phyloP scores from a whole-genome alignment of 2,113 vertebrate genomes.

The Ophthalmolycus amberensis region DNA sequence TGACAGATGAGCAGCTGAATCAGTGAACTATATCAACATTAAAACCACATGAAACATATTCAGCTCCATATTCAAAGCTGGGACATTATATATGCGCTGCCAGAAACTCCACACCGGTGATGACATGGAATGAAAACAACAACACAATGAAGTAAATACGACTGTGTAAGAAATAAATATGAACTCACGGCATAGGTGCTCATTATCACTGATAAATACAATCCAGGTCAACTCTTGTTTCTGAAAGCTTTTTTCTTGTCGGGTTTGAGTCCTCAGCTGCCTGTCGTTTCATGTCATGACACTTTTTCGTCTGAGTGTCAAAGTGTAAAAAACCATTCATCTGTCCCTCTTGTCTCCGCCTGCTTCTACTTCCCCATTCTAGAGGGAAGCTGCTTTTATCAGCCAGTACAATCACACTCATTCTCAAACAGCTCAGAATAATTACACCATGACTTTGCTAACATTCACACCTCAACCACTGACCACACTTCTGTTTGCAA shows the following conservation, averaged over 20 bases:
- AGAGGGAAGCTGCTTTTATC: conserved; percentile 78
- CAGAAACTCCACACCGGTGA: background rate
- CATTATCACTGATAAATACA: conserved; percentile 43
- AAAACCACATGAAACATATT: background rate
- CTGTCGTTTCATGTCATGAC: conserved; percentile 31
- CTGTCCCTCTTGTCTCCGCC: conserved; percentile 36
- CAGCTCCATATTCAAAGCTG: background rate
- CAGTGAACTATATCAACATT: background rate
- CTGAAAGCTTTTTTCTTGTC: background rate
- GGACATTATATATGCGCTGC: background rate
- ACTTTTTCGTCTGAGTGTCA: conserved; percentile 20
- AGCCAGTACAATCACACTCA: conserved; percentile 14
- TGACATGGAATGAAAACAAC: background rate
- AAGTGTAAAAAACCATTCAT: conserved; percentile 36
- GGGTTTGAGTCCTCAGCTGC: conserved; percentile 4
- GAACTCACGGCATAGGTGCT: conserved; percentile 72
- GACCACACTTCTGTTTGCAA: background rate
- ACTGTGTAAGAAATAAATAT: background rate
- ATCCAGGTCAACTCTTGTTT: background rate
- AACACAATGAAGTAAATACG: background rate
- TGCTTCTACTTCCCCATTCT: conserved; percentile 78
- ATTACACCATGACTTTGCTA: background rate
- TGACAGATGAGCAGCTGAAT: background rate
- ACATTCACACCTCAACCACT: background rate
- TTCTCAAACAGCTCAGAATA: conserved; percentile 29